These are phyloP conservation scores for Tribolium castaneum DNA, from an alignment of 1,140 invertebrate species.

Conservation along the genomic window DNA sequence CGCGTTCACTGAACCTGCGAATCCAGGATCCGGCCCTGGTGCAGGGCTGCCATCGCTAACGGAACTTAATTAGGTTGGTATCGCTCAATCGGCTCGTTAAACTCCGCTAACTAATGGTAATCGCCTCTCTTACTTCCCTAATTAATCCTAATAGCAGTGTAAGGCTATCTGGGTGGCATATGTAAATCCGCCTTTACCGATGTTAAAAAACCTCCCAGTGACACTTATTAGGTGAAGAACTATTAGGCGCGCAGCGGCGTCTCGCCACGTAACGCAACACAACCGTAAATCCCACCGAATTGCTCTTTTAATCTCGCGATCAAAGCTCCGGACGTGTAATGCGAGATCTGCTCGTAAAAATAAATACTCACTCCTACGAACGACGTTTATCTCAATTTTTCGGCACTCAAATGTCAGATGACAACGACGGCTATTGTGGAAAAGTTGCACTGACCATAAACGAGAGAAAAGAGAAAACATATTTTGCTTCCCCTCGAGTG, in stretches of 20 bases:
- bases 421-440: not conserved
- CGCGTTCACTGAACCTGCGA: not conserved
- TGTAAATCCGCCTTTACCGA: conserved; percentile 32
- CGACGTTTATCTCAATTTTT: not conserved
- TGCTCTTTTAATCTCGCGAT: conserved; percentile 6
- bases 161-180: conserved; percentile 41
- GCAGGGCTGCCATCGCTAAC: not conserved
- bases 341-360: not conserved
- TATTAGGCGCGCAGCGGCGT: conserved; percentile 1
- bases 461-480: conserved; percentile 5
- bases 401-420: not conserved
- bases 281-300: conserved; percentile 6
- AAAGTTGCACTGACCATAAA: not conserved
- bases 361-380: conserved; percentile 2
- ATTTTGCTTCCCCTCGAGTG: not conserved
- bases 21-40: not conserved
- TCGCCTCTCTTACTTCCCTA: conserved; percentile 36
- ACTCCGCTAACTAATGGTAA: conserved; percentile 12
- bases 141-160: conserved; percentile 47
- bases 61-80: conserved; percentile 27
- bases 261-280: not conserved
- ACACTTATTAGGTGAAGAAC: conserved; percentile 19
- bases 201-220: conserved; percentile 5
- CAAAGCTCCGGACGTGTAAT: conserved; percentile 7
- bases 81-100: conserved; percentile 10